phyloP scores from a whole-genome alignment of 2,888 invertebrate genomes.

The Podotricha telesiphe region DNA sequence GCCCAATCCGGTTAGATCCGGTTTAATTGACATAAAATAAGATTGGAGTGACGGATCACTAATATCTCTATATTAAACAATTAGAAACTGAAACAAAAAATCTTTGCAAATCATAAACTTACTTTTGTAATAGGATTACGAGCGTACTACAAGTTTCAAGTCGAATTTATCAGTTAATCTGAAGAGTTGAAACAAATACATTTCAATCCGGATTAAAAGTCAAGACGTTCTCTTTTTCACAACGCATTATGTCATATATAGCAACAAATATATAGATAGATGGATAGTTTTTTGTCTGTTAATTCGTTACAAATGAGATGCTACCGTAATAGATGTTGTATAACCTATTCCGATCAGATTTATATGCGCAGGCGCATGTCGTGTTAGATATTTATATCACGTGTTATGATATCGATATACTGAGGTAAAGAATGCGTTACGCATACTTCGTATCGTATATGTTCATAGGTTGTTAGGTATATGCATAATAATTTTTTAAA shows the following conservation, averaged over 20 bases:
- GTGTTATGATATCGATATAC: constrained; percentile 31
- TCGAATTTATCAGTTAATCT: constrained; percentile 18
- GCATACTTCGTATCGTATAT: constrained; percentile 11
- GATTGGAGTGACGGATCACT: not conserved
- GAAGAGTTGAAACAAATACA: constrained; percentile 19
- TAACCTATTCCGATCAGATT: constrained; percentile 44
- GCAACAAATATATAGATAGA: constrained; percentile 19
- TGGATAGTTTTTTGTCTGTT: constrained; percentile 32
- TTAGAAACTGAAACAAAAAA: not conserved
- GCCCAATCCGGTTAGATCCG: no score
- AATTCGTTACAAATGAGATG: constrained; percentile 46
- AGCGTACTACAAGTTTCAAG: constrained; percentile 8
- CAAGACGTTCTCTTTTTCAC: constrained; percentile 37
- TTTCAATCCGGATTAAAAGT: constrained; percentile 32
- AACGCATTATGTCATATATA: constrained; percentile 37
- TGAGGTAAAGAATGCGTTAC: constrained; percentile 25
- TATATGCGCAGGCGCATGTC: constrained; percentile 36
- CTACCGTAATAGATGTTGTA: constrained; percentile 47
- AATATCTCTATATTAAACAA: not conserved
- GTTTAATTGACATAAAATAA: no score
- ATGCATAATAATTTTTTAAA: constrained; percentile 1
- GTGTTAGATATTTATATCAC: constrained; percentile 39
- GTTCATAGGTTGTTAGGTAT: not conserved
- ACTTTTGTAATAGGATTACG: constrained; percentile 13
- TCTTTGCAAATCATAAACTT: not conserved